These are phyloP conservation scores for Mormyrus lacerda DNA, from an alignment of 2,113 vertebrate species.

Conservation along the genomic window DNA sequence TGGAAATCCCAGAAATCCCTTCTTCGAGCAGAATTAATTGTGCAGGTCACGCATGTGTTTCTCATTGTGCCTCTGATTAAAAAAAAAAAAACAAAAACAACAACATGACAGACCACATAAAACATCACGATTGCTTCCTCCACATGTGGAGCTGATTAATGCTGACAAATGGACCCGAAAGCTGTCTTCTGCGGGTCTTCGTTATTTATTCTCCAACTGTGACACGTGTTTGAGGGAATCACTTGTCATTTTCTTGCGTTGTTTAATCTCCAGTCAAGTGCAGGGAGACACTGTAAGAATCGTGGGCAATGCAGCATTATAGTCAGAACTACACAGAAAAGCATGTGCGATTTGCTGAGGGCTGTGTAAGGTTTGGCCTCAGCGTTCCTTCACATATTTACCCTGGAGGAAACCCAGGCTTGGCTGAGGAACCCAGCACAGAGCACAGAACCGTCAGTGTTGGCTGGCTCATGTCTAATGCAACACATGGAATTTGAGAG, in stretches of 20 bases:
- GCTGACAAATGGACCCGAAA: conserved; percentile 9
- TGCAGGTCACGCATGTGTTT: conserved; percentile 31
- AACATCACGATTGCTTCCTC: conserved; percentile 20
- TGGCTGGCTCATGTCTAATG: background rate
- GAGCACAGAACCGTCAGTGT: conserved; percentile 21
- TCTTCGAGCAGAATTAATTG: conserved; percentile 28
- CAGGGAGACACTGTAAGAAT: background rate
- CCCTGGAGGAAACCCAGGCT: conserved; percentile 14
- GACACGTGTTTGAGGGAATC: conserved; percentile 13
- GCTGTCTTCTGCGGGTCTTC: background rate
- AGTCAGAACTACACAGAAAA: background rate
- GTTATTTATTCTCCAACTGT: background rate
- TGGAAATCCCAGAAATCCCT: conserved; percentile 22
- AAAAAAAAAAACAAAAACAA: conserved; percentile 10
- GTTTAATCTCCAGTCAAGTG: background rate
- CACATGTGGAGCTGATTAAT: conserved; percentile 2
- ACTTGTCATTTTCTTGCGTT: background rate
- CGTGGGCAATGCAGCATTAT: background rate
- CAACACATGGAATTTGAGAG: background rate
- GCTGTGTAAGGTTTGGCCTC: background rate
- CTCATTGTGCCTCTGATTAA: conserved; percentile 25
- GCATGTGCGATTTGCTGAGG: conserved; percentile 22
- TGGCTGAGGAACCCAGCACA: conserved; percentile 7
- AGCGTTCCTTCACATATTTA: conserved; percentile 21
- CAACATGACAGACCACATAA: conserved; percentile 16